Conservation (phyloP, 2,113 vertebrate species). For the Alaudala cheleensis region DNA sequence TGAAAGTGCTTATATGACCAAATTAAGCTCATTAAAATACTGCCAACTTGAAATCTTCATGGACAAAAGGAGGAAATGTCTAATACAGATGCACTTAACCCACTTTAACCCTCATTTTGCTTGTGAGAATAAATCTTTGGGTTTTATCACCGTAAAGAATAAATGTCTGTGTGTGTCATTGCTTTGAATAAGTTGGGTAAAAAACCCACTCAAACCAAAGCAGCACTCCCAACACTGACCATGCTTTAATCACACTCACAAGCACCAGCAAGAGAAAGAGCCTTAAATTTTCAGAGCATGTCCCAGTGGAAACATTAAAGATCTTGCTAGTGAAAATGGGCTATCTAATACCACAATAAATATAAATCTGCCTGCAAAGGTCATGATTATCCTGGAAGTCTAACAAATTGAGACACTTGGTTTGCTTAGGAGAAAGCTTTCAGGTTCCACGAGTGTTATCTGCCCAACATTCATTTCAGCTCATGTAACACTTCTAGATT, state of each 20-base stretch:
- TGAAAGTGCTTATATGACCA: not conserved
- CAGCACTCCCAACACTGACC: not conserved
- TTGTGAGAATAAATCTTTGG: not conserved
- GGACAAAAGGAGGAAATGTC: constrained; percentile 13
- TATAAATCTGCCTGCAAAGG: not conserved
- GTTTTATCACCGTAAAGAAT: not conserved
- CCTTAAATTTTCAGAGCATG: not conserved
- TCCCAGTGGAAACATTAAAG: not conserved
- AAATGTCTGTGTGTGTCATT: not conserved
- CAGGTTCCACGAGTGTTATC: not conserved
- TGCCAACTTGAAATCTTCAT: not conserved
- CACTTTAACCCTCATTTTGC: constrained; percentile 9
- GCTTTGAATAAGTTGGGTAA: not conserved
- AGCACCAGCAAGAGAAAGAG: not conserved
- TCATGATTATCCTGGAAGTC: not conserved
- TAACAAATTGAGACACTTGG: not conserved
- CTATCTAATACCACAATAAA: not conserved
- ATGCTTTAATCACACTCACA: not conserved
- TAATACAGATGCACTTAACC: constrained; percentile 10
- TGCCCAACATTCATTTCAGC: not conserved
- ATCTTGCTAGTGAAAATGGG: not conserved
- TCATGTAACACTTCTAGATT: not conserved
- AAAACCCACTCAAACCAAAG: not conserved
- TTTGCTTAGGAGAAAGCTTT: constrained; percentile 40
- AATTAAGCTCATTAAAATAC: not conserved